These are phyloP conservation scores for Lagenorhynchus albirostris DNA, from an alignment of 2,113 vertebrate genomes.

Conservation along the genomic window DNA sequence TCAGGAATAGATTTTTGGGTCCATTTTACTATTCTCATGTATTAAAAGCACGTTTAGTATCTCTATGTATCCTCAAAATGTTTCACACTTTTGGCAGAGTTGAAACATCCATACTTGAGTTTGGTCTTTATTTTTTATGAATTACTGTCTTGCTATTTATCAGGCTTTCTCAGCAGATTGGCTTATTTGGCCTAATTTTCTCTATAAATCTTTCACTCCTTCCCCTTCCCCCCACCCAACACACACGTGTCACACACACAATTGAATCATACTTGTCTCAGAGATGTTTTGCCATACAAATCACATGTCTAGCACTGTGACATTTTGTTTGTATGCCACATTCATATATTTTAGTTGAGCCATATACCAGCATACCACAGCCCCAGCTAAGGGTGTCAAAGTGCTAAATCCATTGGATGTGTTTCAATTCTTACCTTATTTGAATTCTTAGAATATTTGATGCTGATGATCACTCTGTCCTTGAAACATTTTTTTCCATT, in stretches of 20 bases:
- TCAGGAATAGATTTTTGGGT: not conserved
- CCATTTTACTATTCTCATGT: not conserved
- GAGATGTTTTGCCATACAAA: not conserved
- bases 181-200: not conserved
- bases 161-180: not conserved
- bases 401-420: not conserved
- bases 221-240: not conserved
- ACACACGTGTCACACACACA: not conserved
- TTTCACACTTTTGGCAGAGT: not conserved
- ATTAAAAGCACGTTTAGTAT: not conserved
- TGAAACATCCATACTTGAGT: not conserved
- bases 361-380: not conserved
- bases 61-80: not conserved
- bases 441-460: not conserved
- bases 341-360: not conserved
- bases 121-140: not conserved
- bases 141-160: not conserved
- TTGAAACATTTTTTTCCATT: not conserved
- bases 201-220: not conserved
- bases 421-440: not conserved
- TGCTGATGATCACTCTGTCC: not conserved
- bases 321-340: not conserved
- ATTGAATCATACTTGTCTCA: not conserved
- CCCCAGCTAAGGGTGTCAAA: not conserved
- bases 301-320: not conserved